Base-by-base conservation (phyloP, 2,113 vertebrate species). In the Oryzias curvinotus region DNA sequence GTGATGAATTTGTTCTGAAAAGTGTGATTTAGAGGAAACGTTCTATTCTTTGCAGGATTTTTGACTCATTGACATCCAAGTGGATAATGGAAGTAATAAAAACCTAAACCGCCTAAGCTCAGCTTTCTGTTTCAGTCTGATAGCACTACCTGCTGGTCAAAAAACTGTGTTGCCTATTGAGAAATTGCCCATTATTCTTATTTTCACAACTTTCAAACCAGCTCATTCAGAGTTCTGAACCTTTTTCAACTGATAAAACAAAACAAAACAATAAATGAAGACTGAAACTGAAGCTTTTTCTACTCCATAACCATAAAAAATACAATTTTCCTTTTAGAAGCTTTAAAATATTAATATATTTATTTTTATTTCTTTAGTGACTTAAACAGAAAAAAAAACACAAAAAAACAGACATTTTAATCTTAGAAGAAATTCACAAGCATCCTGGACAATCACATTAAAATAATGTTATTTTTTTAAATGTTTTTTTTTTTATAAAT, bases 321-420 rank as follows among this genome's bases (percentile, higher is more conserved):
- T 16, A 16, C 15, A 41, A 73, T 65, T 30, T 3, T 36, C 4
- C 8, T 48, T 7, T 4, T 10, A 52, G 50, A 61, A 44, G 14
- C 61, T 44, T 57, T 57, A 58, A 72, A 62, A 81, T 67, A 69
- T 72, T 17, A 26, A 72, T 73, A 74, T 75, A 93, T 92, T 85
- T 91, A 84, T 87, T 93, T 23, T 91, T 92, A 91, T 95, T 95
- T 97, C 92, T 96, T 96, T 96, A 93, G 94, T 95, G 93, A 93
- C 92, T 92, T 90, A 12, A 36, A 36, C 30, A 36, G 8, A 36
- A 36, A 23, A 21, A 21, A 94, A 89, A 94, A 89, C 89, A 93
- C 82, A 43, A 83, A 62, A 62, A 60, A 71, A 65, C 93, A 92
- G 93, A 46, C 93, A 91, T 93, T 89, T 64, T 73, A 90, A 92